Percentiles rank a stretch among this genome's conserved stretches.
Conservation (phyloP, 2,888 invertebrate species). For the Drosophila affinis region DNA sequence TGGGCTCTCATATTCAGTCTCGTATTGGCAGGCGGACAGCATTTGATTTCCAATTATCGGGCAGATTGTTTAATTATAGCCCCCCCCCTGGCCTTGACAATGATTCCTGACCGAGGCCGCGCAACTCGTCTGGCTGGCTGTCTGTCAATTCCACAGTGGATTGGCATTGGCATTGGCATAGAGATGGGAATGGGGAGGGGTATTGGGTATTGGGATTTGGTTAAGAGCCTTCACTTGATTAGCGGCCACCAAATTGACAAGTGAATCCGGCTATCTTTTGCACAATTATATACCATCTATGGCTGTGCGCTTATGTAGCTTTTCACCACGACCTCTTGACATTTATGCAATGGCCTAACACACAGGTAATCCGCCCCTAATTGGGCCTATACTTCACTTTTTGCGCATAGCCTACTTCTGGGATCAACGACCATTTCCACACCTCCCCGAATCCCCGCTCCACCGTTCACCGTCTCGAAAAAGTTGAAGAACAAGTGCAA, state of each 20-base stretch:
- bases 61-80: constrained; percentile 35
- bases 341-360: constrained; percentile 30
- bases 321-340: constrained; percentile 28
- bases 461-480: not conserved
- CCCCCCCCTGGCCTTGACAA: constrained; percentile 37
- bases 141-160: not conserved
- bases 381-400: not conserved
- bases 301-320: not conserved
- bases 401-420: not conserved
- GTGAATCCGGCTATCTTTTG: not conserved
- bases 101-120: constrained; percentile 9
- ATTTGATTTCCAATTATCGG: constrained; percentile 33
- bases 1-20: not conserved
- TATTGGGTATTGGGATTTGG: not conserved
- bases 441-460: too few species aligned
- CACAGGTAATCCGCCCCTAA: not conserved
- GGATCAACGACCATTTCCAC: not conserved
- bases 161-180: too few species aligned
- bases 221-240: not conserved
- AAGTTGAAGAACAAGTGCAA: not conserved
- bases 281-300: not conserved
- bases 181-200: not conserved
- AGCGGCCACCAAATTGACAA: not conserved
- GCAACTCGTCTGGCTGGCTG: not conserved
- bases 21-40: not conserved